Conservation (phyloP, 2,797 vertebrate species). For the Micrastur ruficollis region DNA sequence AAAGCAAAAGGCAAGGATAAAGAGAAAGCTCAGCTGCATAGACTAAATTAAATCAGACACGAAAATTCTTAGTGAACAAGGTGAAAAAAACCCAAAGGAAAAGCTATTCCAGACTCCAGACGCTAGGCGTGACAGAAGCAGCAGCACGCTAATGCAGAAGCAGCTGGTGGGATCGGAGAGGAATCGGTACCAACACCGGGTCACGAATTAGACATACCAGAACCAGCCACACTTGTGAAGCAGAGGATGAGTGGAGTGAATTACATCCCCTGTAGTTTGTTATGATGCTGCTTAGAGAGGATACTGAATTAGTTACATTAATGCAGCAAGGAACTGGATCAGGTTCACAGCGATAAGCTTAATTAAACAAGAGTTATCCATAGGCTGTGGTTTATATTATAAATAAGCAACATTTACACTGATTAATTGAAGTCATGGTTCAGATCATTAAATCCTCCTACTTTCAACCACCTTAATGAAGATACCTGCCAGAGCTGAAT, state of each 20-base stretch:
- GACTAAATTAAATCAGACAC: conserved; percentile 23
- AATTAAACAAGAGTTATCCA: conserved; percentile 72
- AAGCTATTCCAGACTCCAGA: neutral
- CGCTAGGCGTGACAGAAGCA: neutral
- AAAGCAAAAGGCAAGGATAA: neutral
- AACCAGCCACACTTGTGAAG: neutral
- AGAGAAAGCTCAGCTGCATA: conserved; percentile 27
- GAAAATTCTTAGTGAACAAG: neutral
- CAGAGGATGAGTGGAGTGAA: neutral
- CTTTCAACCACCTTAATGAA: neutral
- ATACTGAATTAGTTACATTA: conserved; percentile 58
- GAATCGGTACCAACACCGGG: neutral
- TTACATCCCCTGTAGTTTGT: conserved; percentile 26
- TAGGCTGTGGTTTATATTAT: neutral
- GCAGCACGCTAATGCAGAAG: neutral
- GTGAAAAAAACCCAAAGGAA: neutral
- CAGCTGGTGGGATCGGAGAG: neutral
- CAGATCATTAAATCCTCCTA: conserved; percentile 32
- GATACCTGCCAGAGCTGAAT: neutral
- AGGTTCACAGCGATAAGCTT: conserved; percentile 63
- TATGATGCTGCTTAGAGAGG: conserved; percentile 29
- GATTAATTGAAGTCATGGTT: conserved; percentile 36
- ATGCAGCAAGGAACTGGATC: conserved; percentile 54
- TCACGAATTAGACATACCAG: neutral
- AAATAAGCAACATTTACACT: conserved; percentile 40